Percentiles rank a stretch among this genome's conserved stretches.
These are phyloP conservation scores for Hippolais icterina DNA, from an alignment of 2,113 vertebrate genomes.

Conservation along the genomic window DNA sequence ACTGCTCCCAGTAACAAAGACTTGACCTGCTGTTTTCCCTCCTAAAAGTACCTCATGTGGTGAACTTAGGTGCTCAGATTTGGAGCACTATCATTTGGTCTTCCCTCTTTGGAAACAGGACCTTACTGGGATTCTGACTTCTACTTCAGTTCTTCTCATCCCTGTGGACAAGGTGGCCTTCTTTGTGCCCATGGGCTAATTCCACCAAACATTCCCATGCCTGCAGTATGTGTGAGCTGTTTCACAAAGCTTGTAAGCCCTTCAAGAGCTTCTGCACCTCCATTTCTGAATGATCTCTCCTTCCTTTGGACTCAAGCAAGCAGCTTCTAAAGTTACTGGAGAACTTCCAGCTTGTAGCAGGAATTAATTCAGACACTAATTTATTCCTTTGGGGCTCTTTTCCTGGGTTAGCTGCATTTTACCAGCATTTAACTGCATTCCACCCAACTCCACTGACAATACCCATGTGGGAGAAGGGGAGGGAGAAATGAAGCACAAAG, in stretches of 20 bases:
- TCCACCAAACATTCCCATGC: neutral
- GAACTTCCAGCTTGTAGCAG: neutral
- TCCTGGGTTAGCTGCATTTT: neutral
- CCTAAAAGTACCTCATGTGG: neutral
- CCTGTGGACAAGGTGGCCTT: neutral
- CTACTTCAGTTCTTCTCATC: neutral
- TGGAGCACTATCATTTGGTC: neutral
- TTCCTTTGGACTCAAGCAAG: neutral
- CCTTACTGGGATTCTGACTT: neutral
- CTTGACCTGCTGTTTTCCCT: neutral
- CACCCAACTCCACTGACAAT: neutral
- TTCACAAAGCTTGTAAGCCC: neutral
- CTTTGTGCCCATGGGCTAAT: rapidly evolving
- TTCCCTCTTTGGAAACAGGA: neutral
- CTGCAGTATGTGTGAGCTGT: neutral
- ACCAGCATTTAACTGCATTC: neutral
- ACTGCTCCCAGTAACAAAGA: neutral
- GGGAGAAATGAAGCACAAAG: neutral
- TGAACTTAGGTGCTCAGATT: neutral
- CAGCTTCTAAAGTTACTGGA: neutral
- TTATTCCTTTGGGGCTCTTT: neutral
- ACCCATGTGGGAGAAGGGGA: neutral
- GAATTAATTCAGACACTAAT: constrained; percentile 15
- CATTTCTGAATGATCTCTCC: neutral
- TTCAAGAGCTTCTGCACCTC: neutral